Evolutionary conservation across 2,797 vertebrate genomes (phyloP), one percentile per base, ranked within the genome.

Genomic region (Cephalopachus bancanus): DNA sequence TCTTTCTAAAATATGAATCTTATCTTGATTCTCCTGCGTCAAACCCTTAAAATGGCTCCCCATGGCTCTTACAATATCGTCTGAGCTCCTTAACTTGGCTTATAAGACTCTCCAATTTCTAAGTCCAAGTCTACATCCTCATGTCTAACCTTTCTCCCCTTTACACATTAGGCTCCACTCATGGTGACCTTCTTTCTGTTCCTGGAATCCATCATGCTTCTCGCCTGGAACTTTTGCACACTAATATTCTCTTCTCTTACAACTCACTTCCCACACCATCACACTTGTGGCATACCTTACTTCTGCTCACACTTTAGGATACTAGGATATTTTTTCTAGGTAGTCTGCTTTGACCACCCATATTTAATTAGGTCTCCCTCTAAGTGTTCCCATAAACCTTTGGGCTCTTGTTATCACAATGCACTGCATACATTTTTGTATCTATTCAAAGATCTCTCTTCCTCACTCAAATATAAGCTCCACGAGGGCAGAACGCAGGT

Each of bases 151-250:
- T 91, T 95, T 79, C 85, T 94, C 22, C 30, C 28, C 30, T 80
- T 95, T 94, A 84, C n/a, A 80, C n/a, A 49, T 53, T 67, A 87
- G 49, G 11, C 19, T 92, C 51, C 49, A 59, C 53, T 65, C 72
- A 60, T 71, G 84, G 78, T 79, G 44, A 74, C 30, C 44, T 88
- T 79, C n/a, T 78, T 79, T 94, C 67, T 94, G 9, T 76, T 92
- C 53, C 33, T 90, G 65, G 74, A 81, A 71, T 95, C 57, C 60
- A 55, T 62, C n/a, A 67, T 79, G 51, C 69, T 93, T 67, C 44
- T 85, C 22, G 65, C 85, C 71, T 93, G 93, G 69, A 90, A 49
- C 33, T 10, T 94, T 85, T 81, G 74, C 55, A 81, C 20, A 26
- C 26, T 22, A 9, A 87, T 74, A 79, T 33, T 87, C 9, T 93